phyloP scores from a whole-genome alignment of 2,113 vertebrate genomes.

The Neodontobutis hainanensis region DNA sequence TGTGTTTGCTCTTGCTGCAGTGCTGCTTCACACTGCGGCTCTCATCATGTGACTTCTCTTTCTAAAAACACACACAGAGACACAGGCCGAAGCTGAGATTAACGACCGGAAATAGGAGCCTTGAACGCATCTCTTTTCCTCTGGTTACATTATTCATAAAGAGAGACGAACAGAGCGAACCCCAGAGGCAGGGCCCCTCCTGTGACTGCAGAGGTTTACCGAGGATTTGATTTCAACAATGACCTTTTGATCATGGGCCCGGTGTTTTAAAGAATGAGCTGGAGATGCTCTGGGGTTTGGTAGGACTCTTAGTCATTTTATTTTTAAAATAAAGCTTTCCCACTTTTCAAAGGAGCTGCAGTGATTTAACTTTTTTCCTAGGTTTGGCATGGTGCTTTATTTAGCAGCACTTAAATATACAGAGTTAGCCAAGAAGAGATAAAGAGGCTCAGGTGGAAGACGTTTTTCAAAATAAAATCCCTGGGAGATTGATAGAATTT shows the following conservation, averaged over 20 bases:
- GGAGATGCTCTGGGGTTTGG: no score
- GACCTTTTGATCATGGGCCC: background rate
- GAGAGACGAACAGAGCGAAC: conserved; percentile 12
- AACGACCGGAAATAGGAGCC: conserved; percentile 19
- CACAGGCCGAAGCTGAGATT: conserved; percentile 11
- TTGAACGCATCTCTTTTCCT: conserved; percentile 14
- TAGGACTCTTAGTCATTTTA: no score
- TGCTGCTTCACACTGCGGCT: background rate
- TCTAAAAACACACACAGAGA: background rate
- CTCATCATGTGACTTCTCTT: background rate
- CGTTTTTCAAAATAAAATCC: no score
- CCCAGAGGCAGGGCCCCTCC: conserved; percentile 21
- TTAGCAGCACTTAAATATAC: no score
- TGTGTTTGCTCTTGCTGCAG: background rate
- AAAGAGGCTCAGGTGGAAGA: no score
- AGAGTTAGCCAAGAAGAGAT: no score
- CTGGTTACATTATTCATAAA: conserved; percentile 56
- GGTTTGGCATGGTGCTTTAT: no score
- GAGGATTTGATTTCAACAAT: background rate
- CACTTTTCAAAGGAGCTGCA: no score
- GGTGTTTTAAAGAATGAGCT: no score
- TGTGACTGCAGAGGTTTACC: background rate
- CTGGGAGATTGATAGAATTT: no score
- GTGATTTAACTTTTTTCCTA: no score
- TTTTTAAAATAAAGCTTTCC: no score